A percentile compares a stretch with the other conserved stretches of the same genome.
Evolutionary conservation across 2,797 vertebrate species (phyloP).

Genomic region (Tapirus indicus): DNA sequence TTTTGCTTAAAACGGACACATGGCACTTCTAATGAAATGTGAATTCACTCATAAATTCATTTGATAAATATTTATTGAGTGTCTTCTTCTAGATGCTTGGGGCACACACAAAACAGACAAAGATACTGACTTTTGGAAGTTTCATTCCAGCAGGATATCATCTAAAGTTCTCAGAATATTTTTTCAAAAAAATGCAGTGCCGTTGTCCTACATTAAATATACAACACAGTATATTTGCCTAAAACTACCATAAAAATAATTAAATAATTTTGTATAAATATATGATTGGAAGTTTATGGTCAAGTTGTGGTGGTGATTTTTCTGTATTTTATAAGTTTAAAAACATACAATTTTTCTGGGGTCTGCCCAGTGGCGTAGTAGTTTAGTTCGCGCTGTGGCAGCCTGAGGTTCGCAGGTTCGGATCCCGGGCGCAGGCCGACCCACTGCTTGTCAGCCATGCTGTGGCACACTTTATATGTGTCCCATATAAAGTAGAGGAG

Average conservation of each 20-base stretch:
- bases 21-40: neutral
- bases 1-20: neutral
- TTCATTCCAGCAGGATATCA: neutral
- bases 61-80: neutral
- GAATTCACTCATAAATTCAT: neutral
- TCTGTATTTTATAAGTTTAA: conserved; percentile 23
- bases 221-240: neutral
- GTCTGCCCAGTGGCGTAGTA: too few species aligned
- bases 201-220: neutral
- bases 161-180: neutral
- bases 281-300: neutral
- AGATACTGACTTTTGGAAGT: neutral
- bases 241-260: neutral
- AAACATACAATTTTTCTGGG: neutral
- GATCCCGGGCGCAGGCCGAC: too few species aligned
- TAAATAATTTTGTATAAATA: neutral
- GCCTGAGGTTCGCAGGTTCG: too few species aligned
- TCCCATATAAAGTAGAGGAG: too few species aligned
- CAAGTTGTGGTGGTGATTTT: neutral
- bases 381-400: too few species aligned
- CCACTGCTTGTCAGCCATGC: too few species aligned
- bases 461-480: too few species aligned
- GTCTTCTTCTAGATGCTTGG: neutral
- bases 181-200: neutral
- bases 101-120: neutral